A percentile compares a stretch with the other conserved stretches of the same genome.
These are phyloP conservation scores for Pseudanteris insignis DNA, from an alignment of 2,888 invertebrate species.

Conservation along the genomic window DNA sequence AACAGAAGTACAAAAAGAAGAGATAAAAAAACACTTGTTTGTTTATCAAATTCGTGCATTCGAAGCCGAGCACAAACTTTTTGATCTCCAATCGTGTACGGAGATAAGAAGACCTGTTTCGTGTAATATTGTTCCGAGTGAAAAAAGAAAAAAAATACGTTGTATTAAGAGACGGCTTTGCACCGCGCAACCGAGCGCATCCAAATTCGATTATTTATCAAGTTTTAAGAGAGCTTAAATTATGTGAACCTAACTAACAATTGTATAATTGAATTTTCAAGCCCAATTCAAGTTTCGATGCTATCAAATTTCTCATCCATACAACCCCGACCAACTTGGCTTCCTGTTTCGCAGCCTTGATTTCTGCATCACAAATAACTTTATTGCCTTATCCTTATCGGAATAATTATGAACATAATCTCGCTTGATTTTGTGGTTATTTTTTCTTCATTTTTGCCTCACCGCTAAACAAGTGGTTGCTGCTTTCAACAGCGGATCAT, in stretches of 20 bases:
- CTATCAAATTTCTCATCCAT: slow-evolving; percentile 41
- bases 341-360: slow-evolving; percentile 33
- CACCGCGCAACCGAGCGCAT: too few relatives aligned
- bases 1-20: too few relatives aligned
- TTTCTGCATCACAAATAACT: slow-evolving; percentile 21
- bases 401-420: slow-evolving; percentile 17
- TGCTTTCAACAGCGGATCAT: too few relatives aligned
- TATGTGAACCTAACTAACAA: slow-evolving; percentile 18
- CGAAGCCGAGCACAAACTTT: too few relatives aligned
- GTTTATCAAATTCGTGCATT: too few relatives aligned
- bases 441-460: slow-evolving; percentile 14
- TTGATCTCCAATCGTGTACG: too few relatives aligned
- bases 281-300: slow-evolving; percentile 31
- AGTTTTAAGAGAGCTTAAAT: slow-evolving; percentile 14
- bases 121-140: too few relatives aligned
- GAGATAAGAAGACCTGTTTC: too few relatives aligned
- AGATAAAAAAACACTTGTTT: too few relatives aligned
- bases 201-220: slow-evolving; percentile 25
- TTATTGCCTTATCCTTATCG: slow-evolving; percentile 16
- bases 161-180: too few relatives aligned
- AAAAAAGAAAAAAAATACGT: too few relatives aligned
- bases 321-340: slow-evolving; percentile 32
- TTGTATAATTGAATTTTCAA: slow-evolving; percentile 37
- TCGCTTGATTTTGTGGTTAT: too few relatives aligned
- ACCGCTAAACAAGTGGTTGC: background rate